A percentile compares a stretch with the other conserved stretches of the same genome.
These are phyloP conservation scores for Sminthurides bifidus DNA, from an alignment of 1,140 invertebrate genomes.

Conservation along the genomic window DNA sequence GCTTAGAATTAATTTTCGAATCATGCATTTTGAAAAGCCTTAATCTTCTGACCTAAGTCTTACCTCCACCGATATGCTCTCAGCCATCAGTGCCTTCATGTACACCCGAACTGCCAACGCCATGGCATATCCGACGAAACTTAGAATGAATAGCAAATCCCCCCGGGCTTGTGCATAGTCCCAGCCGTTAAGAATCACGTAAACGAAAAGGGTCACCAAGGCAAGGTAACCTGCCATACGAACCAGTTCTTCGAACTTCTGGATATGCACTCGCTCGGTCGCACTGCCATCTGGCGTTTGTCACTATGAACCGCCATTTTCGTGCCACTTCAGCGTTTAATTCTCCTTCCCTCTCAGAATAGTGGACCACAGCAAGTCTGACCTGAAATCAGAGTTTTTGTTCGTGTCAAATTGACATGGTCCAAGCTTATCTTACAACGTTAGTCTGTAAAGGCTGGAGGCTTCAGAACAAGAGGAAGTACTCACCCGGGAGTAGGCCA, in stretches of 20 bases:
- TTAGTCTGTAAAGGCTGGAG: too few species aligned
- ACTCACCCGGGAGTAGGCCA: neutral
- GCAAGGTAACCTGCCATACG: neutral
- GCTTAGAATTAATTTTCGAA: too few species aligned
- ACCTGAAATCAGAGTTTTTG: too few species aligned
- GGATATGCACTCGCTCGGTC: neutral
- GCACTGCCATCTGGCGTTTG: neutral
- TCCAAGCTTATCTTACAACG: too few species aligned
- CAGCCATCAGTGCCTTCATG: neutral
- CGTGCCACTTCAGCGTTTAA: neutral
- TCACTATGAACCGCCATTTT: neutral
- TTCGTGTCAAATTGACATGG: too few species aligned
- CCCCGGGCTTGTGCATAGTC: neutral
- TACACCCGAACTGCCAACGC: neutral
- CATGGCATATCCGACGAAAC: neutral
- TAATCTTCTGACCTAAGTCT: neutral
- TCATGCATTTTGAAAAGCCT: neutral
- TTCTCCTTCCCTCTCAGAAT: neutral
- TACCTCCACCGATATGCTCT: neutral
- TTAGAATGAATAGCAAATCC: neutral
- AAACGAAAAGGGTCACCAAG: neutral
- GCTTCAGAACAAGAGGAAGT: too few species aligned
- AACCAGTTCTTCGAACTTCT: neutral
- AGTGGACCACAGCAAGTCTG: neutral
- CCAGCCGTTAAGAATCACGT: conserved; percentile 5